A percentile compares a stretch with the other conserved stretches of the same genome.
Conservation (phyloP, 2,888 invertebrate genomes). For the Nezara viridula region DNA sequence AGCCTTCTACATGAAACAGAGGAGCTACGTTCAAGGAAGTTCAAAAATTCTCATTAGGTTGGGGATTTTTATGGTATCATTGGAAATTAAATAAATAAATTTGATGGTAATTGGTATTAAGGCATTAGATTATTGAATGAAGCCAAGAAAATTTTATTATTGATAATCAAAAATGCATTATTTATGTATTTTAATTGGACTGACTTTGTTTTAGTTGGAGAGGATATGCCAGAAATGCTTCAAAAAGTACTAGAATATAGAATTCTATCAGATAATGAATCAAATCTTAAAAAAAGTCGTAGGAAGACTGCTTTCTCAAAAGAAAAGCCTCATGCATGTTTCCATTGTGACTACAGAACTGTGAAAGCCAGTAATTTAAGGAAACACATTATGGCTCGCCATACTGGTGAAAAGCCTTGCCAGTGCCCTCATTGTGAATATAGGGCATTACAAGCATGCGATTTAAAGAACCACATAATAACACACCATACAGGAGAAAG, state of each 20-base stretch:
- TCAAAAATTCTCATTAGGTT: too few species aligned
- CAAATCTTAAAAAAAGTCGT: background rate
- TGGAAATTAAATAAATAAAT: too few species aligned
- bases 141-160: background rate
- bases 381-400: conserved; percentile 5
- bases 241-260: background rate
- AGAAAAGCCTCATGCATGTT: conserved; percentile 1
- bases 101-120: background rate
- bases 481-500: conserved; percentile 45
- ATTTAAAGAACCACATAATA: conserved; percentile 27
- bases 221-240: background rate
- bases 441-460: background rate
- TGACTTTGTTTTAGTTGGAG: conserved; percentile 13
- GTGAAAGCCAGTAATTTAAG: conserved; percentile 16
- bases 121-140: background rate
- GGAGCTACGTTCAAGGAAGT: too few species aligned
- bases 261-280: background rate
- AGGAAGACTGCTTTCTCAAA: background rate
- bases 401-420: conserved; percentile 21
- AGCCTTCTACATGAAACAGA: too few species aligned
- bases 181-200: background rate
- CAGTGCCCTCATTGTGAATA: conserved; percentile 38
- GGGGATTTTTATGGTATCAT: too few species aligned
- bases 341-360: conserved; percentile 29
- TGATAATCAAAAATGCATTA: background rate